Base-by-base conservation (phyloP, 2,888 invertebrate species). In the Ophioninae sp. region DNA sequence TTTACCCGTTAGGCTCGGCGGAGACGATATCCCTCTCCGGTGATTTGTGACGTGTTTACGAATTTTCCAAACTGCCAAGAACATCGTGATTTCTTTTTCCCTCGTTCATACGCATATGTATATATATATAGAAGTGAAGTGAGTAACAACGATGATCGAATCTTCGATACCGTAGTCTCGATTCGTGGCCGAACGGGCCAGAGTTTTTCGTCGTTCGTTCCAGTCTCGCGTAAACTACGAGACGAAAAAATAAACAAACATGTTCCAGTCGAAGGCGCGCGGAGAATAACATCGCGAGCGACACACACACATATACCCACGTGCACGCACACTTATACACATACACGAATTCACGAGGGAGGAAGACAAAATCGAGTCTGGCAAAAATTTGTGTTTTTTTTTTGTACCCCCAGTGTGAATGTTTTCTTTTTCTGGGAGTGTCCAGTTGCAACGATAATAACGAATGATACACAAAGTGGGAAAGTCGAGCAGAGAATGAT, bases 341-440 rank as follows among this genome's bases (percentile, higher is more conserved):
- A 72, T 68, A 57, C 44, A 67, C 67, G 41, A 73, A 74, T 65
- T 17, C 69, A 70, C 62, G 67, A 73, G 61, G 65, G 57, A 30
- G 50, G 67, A 72, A 50, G 64, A 61, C 62, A 21, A 69, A 50
- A 23, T 1, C 84, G 82, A 87, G 84, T 68, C 88, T 86, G 81
- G 85, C 84, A 87, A 89, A 87, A 10, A 8, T 88, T 87, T 89
- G 87, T 88, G 88, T 86, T 88, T 88, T 62, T 67, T 67, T 87
- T 84, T 80, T 88, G 88, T 86, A 85, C 87, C 87, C 88, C 87
- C 88, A 87, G 87, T 88, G 87, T 87, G 88, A 88, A 89, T 89
- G 88, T 88, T 89, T 61, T 41, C 62, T 88, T 85, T 86, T 82
- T 88, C 87, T 85, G 84, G 87, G 88, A 88, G 88, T 85, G 84